phyloP scores from a whole-genome alignment of 2,888 invertebrate species.

The Camponotus fellah region DNA sequence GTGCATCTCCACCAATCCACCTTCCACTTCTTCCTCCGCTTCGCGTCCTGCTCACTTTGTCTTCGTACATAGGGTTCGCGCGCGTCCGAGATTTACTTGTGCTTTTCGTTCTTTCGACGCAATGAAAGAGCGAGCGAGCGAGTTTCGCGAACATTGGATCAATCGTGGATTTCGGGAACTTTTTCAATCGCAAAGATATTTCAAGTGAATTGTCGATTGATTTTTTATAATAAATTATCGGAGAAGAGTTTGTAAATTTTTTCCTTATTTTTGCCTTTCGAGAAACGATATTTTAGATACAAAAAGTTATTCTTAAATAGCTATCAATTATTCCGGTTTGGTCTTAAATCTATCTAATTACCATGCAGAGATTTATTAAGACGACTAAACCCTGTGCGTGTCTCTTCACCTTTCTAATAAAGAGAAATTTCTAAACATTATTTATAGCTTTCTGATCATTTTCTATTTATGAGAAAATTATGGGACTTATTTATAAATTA shows the following conservation, averaged over 20 bases:
- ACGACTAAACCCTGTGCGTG: constrained; percentile 1
- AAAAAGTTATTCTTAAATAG: constrained; percentile 7
- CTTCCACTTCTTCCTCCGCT: constrained; percentile 22
- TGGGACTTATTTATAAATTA: constrained; percentile 5
- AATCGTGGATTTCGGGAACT: neutral
- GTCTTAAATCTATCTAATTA: constrained; percentile 11
- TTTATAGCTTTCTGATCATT: constrained; percentile 27
- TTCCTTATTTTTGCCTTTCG: neutral
- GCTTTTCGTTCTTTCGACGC: constrained; percentile 49
- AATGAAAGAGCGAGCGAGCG: constrained; percentile 33
- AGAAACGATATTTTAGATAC: constrained; percentile 16
- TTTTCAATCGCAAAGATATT: constrained; percentile 12
- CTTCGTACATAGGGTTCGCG: neutral
- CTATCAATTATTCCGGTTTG: neutral
- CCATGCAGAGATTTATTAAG: neutral
- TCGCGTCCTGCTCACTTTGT: neutral
- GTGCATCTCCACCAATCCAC: constrained; percentile 81
- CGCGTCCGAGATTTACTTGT: constrained; percentile 35
- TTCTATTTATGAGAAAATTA: neutral
- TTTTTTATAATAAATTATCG: constrained; percentile 23
- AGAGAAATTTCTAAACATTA: constrained; percentile 33
- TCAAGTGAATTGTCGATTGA: constrained; percentile 20
- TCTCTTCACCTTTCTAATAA: constrained; percentile 25
- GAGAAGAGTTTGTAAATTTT: neutral
- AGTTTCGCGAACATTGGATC: constrained; percentile 9